Evolutionary conservation across 2,888 invertebrate species (phyloP), one percentile per base, ranked within the genome.

Genomic region (Acanthacorydalis orientalis): DNA sequence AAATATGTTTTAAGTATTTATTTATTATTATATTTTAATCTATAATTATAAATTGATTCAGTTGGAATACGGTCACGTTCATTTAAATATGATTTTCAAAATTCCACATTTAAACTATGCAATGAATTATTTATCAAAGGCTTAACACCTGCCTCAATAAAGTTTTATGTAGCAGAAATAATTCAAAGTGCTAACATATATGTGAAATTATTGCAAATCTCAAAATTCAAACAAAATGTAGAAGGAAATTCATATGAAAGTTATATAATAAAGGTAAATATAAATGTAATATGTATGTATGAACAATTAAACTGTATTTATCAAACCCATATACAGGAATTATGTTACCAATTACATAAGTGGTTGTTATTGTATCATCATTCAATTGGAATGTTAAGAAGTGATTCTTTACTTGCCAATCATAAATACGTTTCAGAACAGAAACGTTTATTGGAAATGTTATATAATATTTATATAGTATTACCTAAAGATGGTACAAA

Each of bases 41-140:
- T 15, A n/a, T 32, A 33, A 23, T 42, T 47, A 47, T 47, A 47
- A 68, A n/a, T n/a, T n/a, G n/a, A n/a, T 63, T 3, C 61, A 73
- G 76, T 74, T 63, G 77, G 77, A 4, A 62, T 77, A 51, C 73
- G 73, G 58, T 75, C 77, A 45, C 69, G 60, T 43, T 70, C 74
- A 0, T 76, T 77, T 55, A 60, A 64, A 1, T 68, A 64, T 52
- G 65, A 63, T 44, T 57, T 64, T n/a, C 63, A 66, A 33, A 56
- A 62, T 2, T 59, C 67, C 39, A 58, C 64, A 38, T 74, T 77
- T 54, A 57, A 58, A 38, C 64, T 76, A 62, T 62, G 62, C 49
- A 60, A 67, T 0, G 59, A 67, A 47, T 57, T 74, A 42, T 66
- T 70, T 1, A 53, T 76, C 2, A 65, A 68, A 51, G 69, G 68